Conservation (phyloP, 2,113 vertebrate genomes). For the Diphyllodes magnificus region DNA sequence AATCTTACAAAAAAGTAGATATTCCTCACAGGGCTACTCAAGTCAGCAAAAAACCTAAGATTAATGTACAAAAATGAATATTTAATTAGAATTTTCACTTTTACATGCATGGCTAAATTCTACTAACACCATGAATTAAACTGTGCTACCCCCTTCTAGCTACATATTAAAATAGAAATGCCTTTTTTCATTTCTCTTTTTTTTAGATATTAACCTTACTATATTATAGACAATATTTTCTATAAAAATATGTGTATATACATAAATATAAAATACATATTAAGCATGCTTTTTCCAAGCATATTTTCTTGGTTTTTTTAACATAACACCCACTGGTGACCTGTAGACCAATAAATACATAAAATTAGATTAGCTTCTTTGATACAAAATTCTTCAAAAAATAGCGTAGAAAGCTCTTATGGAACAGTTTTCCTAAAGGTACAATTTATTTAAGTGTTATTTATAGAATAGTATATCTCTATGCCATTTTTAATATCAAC, state of each 20-base stretch:
- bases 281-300: neutral
- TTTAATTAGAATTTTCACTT: neutral
- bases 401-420: neutral
- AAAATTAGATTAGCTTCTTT: neutral
- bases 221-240: neutral
- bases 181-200: neutral
- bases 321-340: neutral
- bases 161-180: neutral
- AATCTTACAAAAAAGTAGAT: neutral
- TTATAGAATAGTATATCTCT: neutral
- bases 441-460: neutral
- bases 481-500: neutral
- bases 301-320: fast-evolving
- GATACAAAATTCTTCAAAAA: neutral
- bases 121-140: neutral
- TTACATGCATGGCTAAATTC: neutral
- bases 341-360: neutral
- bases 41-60: neutral
- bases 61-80: neutral
- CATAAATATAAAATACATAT: neutral
- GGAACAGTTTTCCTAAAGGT: neutral
- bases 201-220: neutral
- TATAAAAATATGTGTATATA: neutral
- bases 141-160: neutral
- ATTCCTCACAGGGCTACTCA: neutral